These are phyloP conservation scores for Cyrtorhinus lividipennis DNA, from an alignment of 1,140 invertebrate genomes.

Conservation along the genomic window DNA sequence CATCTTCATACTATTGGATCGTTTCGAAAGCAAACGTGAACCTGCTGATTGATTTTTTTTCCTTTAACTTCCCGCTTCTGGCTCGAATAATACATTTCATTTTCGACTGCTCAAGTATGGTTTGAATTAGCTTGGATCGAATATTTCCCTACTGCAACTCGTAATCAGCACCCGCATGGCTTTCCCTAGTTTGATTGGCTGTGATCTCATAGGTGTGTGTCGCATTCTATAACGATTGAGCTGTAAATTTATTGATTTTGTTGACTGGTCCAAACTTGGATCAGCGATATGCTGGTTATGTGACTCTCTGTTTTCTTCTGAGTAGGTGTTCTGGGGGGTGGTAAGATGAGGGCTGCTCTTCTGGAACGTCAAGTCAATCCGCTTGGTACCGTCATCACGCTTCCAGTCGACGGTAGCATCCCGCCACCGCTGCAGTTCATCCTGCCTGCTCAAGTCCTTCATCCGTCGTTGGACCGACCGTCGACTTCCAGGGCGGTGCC, in stretches of 20 bases:
- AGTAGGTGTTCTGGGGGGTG: constrained; percentile 14
- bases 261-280: background rate
- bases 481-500: background rate
- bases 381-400: constrained; percentile 21
- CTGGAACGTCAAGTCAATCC: constrained; percentile 24
- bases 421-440: constrained; percentile 14
- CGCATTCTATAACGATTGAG: background rate
- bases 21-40: no score
- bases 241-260: background rate
- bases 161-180: constrained; percentile 12
- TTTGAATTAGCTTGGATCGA: no score
- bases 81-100: no score
- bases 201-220: constrained; percentile 11
- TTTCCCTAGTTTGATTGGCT: background rate
- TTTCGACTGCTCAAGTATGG: no score
- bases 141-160: no score
- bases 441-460: constrained; percentile 8
- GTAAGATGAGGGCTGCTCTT: constrained; percentile 14
- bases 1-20: no score
- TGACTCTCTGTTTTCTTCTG: constrained; percentile 15
- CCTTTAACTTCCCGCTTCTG: no score
- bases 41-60: no score
- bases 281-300: constrained; percentile 4
- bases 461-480: background rate
- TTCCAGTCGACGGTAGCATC: background rate